A percentile compares a stretch with the other conserved stretches of the same genome.
Conservation (phyloP, 2,888 invertebrate genomes). For the Xestoiulus laeticollis region DNA sequence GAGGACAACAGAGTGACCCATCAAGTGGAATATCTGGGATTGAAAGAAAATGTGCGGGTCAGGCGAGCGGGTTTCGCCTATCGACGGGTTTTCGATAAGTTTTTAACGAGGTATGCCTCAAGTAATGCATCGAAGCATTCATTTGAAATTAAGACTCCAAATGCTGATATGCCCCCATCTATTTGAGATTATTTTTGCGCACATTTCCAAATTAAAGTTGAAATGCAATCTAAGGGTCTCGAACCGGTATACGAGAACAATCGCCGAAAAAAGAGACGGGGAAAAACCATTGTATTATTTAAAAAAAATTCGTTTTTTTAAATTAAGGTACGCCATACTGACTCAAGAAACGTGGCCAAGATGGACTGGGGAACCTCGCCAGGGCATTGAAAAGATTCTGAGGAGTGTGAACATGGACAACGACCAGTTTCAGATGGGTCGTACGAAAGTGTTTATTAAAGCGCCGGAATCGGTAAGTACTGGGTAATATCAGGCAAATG, state of each 20-base stretch:
- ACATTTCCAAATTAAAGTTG: background rate
- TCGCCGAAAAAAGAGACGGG: background rate
- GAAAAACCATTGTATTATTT: no score
- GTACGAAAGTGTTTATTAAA: conserved; percentile 75
- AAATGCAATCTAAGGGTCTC: background rate
- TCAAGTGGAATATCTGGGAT: conserved; percentile 74
- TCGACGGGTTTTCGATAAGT: conserved; percentile 71
- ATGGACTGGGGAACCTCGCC: conserved; percentile 69
- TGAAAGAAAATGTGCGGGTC: conserved; percentile 75
- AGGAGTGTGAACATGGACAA: conserved; percentile 70
- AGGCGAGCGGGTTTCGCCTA: conserved; percentile 76
- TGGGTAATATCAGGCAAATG: background rate
- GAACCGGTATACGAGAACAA: background rate
- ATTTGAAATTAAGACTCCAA: background rate
- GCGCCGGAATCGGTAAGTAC: conserved; percentile 71
- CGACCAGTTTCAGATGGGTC: conserved; percentile 73
- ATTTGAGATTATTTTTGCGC: background rate
- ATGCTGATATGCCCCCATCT: background rate
- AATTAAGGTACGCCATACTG: conserved; percentile 71
- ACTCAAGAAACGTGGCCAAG: conserved; percentile 73
- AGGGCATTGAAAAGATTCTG: conserved; percentile 71
- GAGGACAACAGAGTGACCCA: conserved; percentile 73
- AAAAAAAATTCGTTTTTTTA: conserved; percentile 42
- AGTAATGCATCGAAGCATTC: background rate
- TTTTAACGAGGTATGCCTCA: conserved; percentile 67